Conservation (phyloP, 2,113 vertebrate species). For the Gavia stellata region DNA sequence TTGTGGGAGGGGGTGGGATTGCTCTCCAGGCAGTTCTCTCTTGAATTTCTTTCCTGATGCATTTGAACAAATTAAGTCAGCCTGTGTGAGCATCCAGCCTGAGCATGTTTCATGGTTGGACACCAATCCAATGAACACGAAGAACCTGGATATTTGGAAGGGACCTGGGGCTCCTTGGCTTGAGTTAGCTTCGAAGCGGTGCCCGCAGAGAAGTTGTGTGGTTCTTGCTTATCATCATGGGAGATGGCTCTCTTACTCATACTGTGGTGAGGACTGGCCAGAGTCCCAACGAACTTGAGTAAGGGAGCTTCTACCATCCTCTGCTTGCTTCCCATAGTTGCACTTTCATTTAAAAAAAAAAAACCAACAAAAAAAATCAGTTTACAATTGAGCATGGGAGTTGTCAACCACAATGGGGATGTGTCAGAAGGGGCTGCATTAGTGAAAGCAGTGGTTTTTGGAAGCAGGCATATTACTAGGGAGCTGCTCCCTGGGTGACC, state of each 20-base stretch:
- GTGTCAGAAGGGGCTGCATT: not conserved
- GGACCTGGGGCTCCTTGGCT: not conserved
- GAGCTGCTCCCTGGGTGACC: not conserved
- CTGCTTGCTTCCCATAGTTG: not conserved
- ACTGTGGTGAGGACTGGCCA: not conserved
- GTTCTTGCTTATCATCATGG: not conserved
- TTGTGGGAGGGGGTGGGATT: not conserved
- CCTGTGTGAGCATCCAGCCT: not conserved
- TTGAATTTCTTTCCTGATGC: not conserved
- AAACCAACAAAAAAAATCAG: not conserved
- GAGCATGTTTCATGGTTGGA: not conserved
- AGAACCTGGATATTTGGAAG: not conserved
- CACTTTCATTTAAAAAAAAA: not conserved
- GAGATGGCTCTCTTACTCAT: not conserved
- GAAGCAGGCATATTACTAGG: not conserved
- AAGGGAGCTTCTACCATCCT: not conserved
- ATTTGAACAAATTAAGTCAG: not conserved
- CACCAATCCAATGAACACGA: not conserved
- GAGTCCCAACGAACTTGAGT: not conserved
- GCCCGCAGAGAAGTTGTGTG: not conserved
- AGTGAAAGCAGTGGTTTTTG: not conserved
- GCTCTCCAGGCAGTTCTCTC: not conserved
- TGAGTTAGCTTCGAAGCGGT: not conserved
- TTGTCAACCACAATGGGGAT: fast-evolving
- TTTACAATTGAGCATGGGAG: not conserved